Evolutionary conservation across 37 sponge, comb jelly and placozoan species (phyloP).

Genomic region (Dysidea cf. avara): DNA sequence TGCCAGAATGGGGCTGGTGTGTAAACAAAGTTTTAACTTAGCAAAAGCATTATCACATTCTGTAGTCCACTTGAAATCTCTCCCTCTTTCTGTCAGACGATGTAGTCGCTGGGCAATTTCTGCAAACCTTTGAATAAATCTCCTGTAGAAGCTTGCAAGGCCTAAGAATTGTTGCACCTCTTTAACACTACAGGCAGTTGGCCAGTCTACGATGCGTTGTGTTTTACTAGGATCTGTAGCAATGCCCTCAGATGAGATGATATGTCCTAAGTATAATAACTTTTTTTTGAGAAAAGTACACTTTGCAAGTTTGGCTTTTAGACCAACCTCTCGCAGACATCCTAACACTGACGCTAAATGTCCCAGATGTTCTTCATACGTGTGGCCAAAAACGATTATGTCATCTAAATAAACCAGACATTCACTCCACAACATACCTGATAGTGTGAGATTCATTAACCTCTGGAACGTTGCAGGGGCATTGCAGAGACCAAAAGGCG

Average conservation of each 20-base stretch:
- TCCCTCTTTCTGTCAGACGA: background rate
- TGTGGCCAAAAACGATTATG: background rate
- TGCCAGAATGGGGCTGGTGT: conserved; percentile 3
- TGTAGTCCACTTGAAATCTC: conserved; percentile 7
- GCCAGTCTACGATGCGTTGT: background rate
- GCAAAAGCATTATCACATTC: background rate
- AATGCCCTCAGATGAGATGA: conserved; percentile 5
- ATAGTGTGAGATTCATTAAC: background rate
- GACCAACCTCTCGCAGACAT: background rate
- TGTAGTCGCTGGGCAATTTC: conserved; percentile 6
- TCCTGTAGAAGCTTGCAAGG: background rate
- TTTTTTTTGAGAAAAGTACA: background rate
- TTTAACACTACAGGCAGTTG: background rate
- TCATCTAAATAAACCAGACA: conserved; percentile 32
- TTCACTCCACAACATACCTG: background rate
- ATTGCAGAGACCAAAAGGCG: conserved; percentile 18
- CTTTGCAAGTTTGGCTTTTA: background rate
- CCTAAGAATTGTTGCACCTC: conserved; percentile 17
- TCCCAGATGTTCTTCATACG: background rate
- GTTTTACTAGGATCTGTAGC: background rate
- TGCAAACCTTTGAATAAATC: conserved; percentile 2
- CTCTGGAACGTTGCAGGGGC: conserved; percentile 11
- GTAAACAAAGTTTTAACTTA: background rate
- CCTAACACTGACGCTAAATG: conserved; percentile 2
- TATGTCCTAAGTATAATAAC: conserved; percentile 6